Percentiles rank a stretch among this genome's conserved stretches.
Conservation (phyloP, 1,140 invertebrate species). For the Leptopilina clavipes region DNA sequence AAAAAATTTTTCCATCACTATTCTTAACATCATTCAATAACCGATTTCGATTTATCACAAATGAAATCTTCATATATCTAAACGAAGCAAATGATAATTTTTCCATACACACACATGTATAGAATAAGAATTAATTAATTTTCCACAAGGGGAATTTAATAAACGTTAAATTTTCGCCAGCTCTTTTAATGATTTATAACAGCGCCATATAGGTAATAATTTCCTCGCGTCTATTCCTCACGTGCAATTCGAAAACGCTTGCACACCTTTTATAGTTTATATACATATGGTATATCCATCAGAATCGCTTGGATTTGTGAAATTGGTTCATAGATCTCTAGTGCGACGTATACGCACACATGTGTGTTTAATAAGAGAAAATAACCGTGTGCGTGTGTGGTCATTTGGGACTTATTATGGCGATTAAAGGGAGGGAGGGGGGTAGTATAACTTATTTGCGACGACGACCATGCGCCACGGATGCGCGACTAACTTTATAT, state of each 20-base stretch:
- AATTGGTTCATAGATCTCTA: slow-evolving; percentile 32
- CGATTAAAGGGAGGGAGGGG: slow-evolving; percentile 50
- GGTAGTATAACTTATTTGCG: slow-evolving; percentile 41
- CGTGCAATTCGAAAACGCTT: neutral
- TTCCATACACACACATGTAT: too few species aligned
- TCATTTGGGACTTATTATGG: slow-evolving; percentile 40
- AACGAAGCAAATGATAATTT: too few species aligned
- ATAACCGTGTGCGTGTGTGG: slow-evolving; percentile 36
- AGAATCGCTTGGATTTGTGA: slow-evolving; percentile 2
- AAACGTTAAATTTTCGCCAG: slow-evolving; percentile 30
- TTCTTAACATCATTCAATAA: too few species aligned
- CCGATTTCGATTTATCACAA: too few species aligned
- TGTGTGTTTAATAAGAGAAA: too few species aligned
- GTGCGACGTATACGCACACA: too few species aligned
- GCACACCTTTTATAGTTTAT: neutral
- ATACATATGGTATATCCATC: neutral
- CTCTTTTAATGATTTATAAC: neutral
- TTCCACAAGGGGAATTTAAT: slow-evolving; percentile 14
- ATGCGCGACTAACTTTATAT: slow-evolving; percentile 57
- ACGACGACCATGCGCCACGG: slow-evolving; percentile 31
- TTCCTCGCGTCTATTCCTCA: neutral
- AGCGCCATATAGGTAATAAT: neutral
- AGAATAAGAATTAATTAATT: neutral
- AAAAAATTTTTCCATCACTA: too few species aligned
- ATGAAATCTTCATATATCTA: too few species aligned